These are phyloP conservation scores for Sminthopsis crassicaudata DNA, from an alignment of 2,113 vertebrate genomes.

Conservation along the genomic window DNA sequence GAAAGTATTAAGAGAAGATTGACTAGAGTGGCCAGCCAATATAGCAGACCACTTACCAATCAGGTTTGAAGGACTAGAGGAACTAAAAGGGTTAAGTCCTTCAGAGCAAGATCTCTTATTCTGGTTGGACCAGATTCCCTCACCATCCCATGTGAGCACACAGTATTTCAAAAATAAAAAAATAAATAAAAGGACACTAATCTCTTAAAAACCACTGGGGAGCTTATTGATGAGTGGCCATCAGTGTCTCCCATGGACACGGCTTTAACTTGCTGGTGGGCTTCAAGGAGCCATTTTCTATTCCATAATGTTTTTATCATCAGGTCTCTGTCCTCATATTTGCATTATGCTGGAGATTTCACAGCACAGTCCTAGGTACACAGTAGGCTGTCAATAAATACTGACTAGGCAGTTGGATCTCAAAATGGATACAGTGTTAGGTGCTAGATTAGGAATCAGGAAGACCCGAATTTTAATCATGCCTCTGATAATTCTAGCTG, in stretches of 20 bases:
- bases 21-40: neutral
- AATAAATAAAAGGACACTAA: neutral
- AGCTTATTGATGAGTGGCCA: neutral
- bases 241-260: no score
- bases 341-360: neutral
- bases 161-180: neutral
- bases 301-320: neutral
- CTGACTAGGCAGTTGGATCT: neutral
- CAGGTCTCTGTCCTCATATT: neutral
- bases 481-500: neutral
- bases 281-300: neutral
- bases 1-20: neutral
- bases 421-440: neutral
- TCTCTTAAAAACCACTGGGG: neutral
- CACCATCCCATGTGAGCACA: neutral
- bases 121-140: neutral
- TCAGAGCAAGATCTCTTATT: neutral
- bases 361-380: neutral
- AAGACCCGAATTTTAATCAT: neutral
- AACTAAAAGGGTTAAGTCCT: neutral
- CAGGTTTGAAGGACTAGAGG: neutral
- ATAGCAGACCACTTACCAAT: neutral
- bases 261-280: neutral
- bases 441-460: neutral
- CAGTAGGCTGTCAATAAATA: neutral